Evolutionary conservation across 2,888 invertebrate species (phyloP), one percentile per base, ranked within the genome.

Genomic region (Trichogramma evanescens): DNA sequence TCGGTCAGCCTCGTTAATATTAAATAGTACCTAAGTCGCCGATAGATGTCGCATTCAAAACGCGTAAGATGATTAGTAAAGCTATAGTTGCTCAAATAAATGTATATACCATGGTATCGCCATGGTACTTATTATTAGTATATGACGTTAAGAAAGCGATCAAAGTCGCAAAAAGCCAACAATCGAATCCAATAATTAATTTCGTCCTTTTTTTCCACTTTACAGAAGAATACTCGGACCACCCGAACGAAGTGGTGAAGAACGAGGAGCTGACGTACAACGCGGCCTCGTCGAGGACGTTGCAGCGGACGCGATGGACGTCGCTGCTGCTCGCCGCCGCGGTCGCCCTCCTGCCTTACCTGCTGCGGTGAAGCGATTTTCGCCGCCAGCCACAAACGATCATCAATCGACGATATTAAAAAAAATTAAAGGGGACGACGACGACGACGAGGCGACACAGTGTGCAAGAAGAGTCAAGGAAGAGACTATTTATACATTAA

Each of bases 211-310:
- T 68, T 70, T 52, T 69, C 65, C 64, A 68, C 68, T 72, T 78
- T 79, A 50, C 85, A 88, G 91, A 89, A 82, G 89, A 89, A 78
- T 90, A 90, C 75, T 91, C 91, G 74, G 91, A 91, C 78, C 87
- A 90, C 79, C 92, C 90, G 63, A 94, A 93, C 79, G 93, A 94
- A 80, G 93, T 93, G 70, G 91, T 93, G 72, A 94, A 93, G 82
- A 93, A 93, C 77, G 93, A 93, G 80, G 93, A 92, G 82, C 81
- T 94, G 74, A 92, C 92, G 61, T 88, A 90, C 76, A 87, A 84
- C 72, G 83, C 82, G 41, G 73, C 73, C 52, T 71, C 69, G 49
- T 55, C 64, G 55, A 26, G 43, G 38, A 48, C 10, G 10, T 48
- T 43, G 43, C 44, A 39, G 48, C 50, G 50, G 61, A 63, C 26